Conservation (phyloP, 2,888 invertebrate species). For the Perdita meconis region DNA sequence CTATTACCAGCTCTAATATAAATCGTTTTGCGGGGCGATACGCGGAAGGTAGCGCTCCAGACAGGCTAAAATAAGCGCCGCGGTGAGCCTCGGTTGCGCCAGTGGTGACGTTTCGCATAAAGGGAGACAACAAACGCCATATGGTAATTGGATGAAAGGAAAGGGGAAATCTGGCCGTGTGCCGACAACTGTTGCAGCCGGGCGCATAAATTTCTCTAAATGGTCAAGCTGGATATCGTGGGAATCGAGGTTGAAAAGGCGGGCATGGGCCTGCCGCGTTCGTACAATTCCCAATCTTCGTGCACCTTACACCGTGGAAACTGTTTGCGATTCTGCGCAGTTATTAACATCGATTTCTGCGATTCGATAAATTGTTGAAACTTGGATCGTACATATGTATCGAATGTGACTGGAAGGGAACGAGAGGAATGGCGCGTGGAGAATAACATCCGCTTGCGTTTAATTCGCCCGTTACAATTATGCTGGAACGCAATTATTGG, state of each 20-base stretch:
- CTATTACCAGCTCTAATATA: slow-evolving; percentile 38
- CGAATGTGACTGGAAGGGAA: not conserved
- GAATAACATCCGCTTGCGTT: not conserved
- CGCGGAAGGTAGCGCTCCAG: slow-evolving; percentile 39
- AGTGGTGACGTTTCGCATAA: slow-evolving; percentile 9
- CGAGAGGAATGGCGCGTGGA: no score
- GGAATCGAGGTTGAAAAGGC: slow-evolving; percentile 58
- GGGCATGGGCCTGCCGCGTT: slow-evolving; percentile 7
- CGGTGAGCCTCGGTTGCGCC: slow-evolving; percentile 15
- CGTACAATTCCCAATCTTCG: slow-evolving; percentile 28
- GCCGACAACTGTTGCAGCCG: slow-evolving; percentile 36
- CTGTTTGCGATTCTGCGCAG: slow-evolving; percentile 3
- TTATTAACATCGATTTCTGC: slow-evolving; percentile 1
- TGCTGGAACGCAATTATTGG: slow-evolving; percentile 16
- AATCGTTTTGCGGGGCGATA: slow-evolving; percentile 24
- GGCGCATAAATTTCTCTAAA: slow-evolving; percentile 45
- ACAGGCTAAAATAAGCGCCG: slow-evolving; percentile 16
- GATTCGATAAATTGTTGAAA: slow-evolving; percentile 18
- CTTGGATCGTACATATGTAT: slow-evolving; percentile 30
- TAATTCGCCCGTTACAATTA: slow-evolving; percentile 18
- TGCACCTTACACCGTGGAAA: slow-evolving; percentile 32
- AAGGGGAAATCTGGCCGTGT: slow-evolving; percentile 27
- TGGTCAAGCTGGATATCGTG: slow-evolving; percentile 55
- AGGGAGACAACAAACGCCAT: not conserved
- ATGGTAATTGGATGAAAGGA: slow-evolving; percentile 32